These are phyloP conservation scores for Neomorphus geoffroyi DNA, from an alignment of 2,797 vertebrate species.

Conservation along the genomic window DNA sequence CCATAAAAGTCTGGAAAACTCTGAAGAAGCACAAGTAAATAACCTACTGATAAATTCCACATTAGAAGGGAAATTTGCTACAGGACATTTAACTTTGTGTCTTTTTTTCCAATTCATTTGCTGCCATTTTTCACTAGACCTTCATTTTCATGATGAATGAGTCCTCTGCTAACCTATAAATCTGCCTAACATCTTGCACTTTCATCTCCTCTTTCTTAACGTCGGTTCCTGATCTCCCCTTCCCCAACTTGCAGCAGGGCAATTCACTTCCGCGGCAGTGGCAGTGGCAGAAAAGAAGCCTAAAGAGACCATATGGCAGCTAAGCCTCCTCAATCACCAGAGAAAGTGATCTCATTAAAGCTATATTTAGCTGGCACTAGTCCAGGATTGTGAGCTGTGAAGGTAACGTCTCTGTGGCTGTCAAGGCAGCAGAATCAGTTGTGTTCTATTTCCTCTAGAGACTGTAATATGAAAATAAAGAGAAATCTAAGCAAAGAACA, in stretches of 20 bases:
- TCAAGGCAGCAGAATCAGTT: not conserved
- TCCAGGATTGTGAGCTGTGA: conserved; percentile 11
- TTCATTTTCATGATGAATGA: not conserved
- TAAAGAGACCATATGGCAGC: conserved; percentile 43
- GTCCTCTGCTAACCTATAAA: not conserved
- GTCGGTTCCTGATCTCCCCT: not conserved
- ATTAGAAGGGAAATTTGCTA: not conserved
- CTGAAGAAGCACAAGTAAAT: not conserved
- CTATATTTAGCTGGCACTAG: conserved; percentile 24
- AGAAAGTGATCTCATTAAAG: conserved; percentile 47
- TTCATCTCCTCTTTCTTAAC: not conserved
- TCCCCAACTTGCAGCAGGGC: not conserved
- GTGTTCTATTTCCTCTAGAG: not conserved
- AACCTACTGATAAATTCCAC: not conserved
- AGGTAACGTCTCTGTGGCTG: not conserved
- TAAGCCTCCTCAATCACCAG: conserved; percentile 19
- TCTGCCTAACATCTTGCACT: not conserved
- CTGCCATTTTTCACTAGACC: not conserved
- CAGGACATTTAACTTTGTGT: not conserved
- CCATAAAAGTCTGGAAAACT: not conserved
- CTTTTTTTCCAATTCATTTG: not conserved
- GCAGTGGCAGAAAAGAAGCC: not conserved
- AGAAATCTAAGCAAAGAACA: not conserved
- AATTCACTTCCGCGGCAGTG: not conserved
- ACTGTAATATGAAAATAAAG: not conserved